phyloP scores from a whole-genome alignment of 2,888 invertebrate genomes.

The Cheilosia soror region DNA sequence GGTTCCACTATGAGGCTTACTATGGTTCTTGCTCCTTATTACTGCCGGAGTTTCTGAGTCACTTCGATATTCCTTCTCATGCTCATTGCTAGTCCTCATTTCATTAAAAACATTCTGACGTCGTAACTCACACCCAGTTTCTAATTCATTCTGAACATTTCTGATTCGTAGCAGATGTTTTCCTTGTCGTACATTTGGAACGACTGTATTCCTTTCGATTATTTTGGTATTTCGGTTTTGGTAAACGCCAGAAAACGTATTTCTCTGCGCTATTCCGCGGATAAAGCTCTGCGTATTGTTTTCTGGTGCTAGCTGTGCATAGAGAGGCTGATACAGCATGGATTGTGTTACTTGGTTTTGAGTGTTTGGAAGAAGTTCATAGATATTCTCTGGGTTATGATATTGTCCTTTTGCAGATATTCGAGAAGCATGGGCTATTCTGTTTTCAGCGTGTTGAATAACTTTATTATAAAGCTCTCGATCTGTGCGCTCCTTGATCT shows the following conservation, averaged over 20 bases:
- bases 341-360: constrained; percentile 68
- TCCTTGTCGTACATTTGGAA: constrained; percentile 55
- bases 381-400: constrained; percentile 79
- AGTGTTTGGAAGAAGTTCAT: constrained; percentile 78
- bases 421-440: not conserved
- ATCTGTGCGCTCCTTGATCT: constrained; percentile 82
- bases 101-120: constrained; percentile 82
- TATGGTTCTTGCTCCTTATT: constrained; percentile 76
- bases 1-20: constrained; percentile 78
- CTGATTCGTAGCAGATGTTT: constrained; percentile 12
- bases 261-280: constrained; percentile 81
- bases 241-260: constrained; percentile 81
- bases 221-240: constrained; percentile 80
- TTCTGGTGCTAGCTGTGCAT: constrained; percentile 74
- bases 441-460: constrained; percentile 79
- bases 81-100: constrained; percentile 75
- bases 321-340: constrained; percentile 66
- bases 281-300: constrained; percentile 77
- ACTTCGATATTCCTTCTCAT: constrained; percentile 77
- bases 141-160: not conserved
- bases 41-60: constrained; percentile 79
- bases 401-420: constrained; percentile 19
- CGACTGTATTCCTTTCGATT: constrained; percentile 77
- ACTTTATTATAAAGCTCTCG: constrained; percentile 81
- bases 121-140: constrained; percentile 77